Evolutionary conservation across 1,140 invertebrate species (phyloP), one percentile per base, ranked within the genome.

Genomic region (Gryon sp.): DNA sequence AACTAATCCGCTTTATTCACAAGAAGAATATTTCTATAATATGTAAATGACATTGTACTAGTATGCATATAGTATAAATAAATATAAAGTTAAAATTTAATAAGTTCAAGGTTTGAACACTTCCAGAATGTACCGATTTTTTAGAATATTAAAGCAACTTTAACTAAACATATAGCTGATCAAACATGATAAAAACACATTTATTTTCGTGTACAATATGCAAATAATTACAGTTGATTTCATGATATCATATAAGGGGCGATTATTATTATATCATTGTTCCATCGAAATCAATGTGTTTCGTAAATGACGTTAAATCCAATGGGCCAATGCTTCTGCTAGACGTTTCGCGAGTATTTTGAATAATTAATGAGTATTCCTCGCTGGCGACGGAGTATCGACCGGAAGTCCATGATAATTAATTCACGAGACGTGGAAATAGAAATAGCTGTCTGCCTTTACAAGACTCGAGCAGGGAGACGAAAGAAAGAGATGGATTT

Each of bases 341-440:
- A 76, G 69, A 79, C 68, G 69, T 76, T 82, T 48, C 65, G 52
- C 53, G 60, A 65, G 65, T 48, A 62, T 34, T 78, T 52, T 78
- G 79, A 81, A 79, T 82, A 79, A 76, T 80, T 65, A 60, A 83
- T 79, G 63, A 55, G 52, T 75, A 80, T 76, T 60, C 48, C 24
- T 76, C 62, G 74, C 78, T 77, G 76, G 76, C 76, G 69, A 74
- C 76, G 70, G 50, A 68, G 76, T 78, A 83, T 83, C 79, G 80
- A 82, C 72, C 78, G 69, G 69, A 81, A 79, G 79, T 75, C 60
- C 63, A 69, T 76, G 68, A 83, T 82, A 80, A 84, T 83, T 83
- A 83, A 84, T 83, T 84, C 82, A 84, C 62, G 55, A 82, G 50
- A 70, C 75, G 50, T 78, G 82, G 74, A 79, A 78, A 83, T 83